phyloP scores from a whole-genome alignment of 2,113 vertebrate species.

The Henicopernis longicauda region DNA sequence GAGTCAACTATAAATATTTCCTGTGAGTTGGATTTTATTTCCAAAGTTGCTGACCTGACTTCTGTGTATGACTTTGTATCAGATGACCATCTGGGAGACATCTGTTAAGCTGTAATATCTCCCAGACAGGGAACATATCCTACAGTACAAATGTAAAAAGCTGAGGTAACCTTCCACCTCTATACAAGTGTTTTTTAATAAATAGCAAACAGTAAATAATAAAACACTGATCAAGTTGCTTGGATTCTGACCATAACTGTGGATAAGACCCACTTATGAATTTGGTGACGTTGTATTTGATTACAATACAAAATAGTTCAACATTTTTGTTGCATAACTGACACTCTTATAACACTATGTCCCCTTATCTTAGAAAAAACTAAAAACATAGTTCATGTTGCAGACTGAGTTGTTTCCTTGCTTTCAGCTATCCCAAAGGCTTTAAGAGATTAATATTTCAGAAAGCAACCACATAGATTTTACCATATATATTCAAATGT shows the following conservation, averaged over 20 bases:
- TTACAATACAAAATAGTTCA: background rate
- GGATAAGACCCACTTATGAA: background rate
- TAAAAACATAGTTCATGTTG: background rate
- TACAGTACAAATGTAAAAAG: background rate
- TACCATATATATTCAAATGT: background rate
- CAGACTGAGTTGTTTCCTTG: background rate
- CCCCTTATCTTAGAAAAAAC: background rate
- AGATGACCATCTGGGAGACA: conserved; percentile 51
- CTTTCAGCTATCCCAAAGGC: background rate
- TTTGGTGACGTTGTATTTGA: background rate
- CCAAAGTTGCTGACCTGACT: conserved; percentile 51
- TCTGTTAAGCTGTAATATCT: conserved; percentile 39
- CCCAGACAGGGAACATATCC: background rate
- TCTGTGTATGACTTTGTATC: conserved; percentile 16
- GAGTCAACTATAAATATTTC: conserved; percentile 55
- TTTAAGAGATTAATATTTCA: background rate
- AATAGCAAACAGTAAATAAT: background rate
- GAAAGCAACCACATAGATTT: background rate
- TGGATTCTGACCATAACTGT: background rate
- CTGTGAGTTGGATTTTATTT: conserved; percentile 51
- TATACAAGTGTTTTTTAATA: background rate
- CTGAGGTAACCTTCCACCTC: background rate
- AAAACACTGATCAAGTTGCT: background rate
- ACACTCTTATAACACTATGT: background rate
- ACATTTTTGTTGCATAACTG: background rate